Evolutionary conservation across 2,113 vertebrate species (phyloP).

Genomic region (Ahaetulla prasina): DNA sequence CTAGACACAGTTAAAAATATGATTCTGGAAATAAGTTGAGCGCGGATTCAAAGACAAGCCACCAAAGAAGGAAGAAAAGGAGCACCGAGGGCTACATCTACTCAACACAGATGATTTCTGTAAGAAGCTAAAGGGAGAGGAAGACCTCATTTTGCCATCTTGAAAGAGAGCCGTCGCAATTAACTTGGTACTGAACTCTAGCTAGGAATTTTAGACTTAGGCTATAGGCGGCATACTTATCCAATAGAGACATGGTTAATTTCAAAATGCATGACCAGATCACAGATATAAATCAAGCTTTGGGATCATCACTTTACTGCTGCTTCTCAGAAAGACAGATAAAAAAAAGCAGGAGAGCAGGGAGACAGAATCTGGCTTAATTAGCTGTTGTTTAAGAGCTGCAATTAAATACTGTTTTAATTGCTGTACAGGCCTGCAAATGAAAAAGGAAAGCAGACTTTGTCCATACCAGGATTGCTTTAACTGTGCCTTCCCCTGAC

Average conservation of each 20-base stretch:
- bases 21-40: background rate
- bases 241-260: background rate
- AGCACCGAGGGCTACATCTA: background rate
- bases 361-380: background rate
- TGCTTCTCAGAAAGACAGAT: background rate
- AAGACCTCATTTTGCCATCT: background rate
- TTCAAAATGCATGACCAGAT: background rate
- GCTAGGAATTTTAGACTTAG: background rate
- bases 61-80: background rate
- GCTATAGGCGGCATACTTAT: background rate
- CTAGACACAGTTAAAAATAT: background rate
- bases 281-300: background rate
- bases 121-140: background rate
- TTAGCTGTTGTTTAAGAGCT: background rate
- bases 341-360: background rate
- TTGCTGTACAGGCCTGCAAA: background rate
- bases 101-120: background rate
- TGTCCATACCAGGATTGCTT: slow-evolving; percentile 41
- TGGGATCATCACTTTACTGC: background rate
- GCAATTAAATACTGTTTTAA: background rate
- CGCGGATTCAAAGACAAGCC: background rate
- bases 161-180: background rate
- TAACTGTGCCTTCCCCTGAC: slow-evolving; percentile 63
- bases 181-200: background rate
- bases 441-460: slow-evolving; percentile 29